These are phyloP conservation scores for Progne subis DNA, from an alignment of 2,113 vertebrate genomes.

Conservation along the genomic window DNA sequence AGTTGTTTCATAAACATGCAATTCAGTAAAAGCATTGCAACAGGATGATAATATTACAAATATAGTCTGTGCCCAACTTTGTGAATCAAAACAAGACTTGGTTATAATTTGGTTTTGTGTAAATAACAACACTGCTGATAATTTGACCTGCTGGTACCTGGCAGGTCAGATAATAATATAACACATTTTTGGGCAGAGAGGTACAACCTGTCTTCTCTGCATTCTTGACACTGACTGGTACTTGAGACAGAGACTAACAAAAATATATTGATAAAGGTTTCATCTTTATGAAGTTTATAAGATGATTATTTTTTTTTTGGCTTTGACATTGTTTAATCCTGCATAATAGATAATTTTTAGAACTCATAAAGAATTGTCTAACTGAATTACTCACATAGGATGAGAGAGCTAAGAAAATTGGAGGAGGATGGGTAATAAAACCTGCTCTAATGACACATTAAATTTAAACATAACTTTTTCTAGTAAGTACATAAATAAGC, in stretches of 20 bases:
- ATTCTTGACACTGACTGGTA: neutral
- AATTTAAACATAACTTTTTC: neutral
- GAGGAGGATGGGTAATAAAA: neutral
- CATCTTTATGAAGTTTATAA: conserved; percentile 22
- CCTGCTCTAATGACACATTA: neutral
- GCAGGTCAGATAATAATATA: neutral
- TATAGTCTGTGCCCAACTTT: neutral
- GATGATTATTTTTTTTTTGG: neutral
- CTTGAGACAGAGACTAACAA: neutral
- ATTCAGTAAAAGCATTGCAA: neutral
- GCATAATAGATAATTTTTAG: neutral
- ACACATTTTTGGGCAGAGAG: neutral
- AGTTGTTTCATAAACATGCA: neutral
- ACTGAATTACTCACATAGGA: neutral
- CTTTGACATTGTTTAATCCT: neutral
- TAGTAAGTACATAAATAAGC: neutral
- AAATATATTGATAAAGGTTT: conserved; percentile 38
- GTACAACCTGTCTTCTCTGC: neutral
- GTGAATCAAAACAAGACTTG: neutral
- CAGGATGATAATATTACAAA: neutral
- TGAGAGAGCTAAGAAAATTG: conserved; percentile 9
- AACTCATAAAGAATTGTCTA: neutral
- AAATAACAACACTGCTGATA: neutral
- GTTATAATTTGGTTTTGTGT: neutral
- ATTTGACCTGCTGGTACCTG: neutral